A percentile compares a stretch with the other conserved stretches of the same genome.
These are phyloP conservation scores for Cochlearius cochlearius DNA, from an alignment of 2,113 vertebrate species.

Conservation along the genomic window DNA sequence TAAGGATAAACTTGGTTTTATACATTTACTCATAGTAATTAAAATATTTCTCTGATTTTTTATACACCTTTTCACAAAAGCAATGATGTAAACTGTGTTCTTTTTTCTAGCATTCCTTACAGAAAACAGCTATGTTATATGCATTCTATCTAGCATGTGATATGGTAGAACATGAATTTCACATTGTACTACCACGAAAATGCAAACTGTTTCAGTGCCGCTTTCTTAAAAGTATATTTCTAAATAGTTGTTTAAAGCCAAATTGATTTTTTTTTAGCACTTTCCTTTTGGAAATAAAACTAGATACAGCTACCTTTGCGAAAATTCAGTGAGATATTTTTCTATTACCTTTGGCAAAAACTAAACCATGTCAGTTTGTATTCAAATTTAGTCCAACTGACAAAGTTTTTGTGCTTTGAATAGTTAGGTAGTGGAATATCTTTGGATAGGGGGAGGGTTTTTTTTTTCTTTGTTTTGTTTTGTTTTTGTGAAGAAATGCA, in stretches of 20 bases:
- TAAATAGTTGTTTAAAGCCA: not conserved
- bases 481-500: not conserved
- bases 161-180: not conserved
- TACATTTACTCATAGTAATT: not conserved
- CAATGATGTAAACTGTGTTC: rapidly evolving
- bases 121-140: not conserved
- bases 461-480: not conserved
- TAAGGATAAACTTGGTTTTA: not conserved
- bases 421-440: not conserved
- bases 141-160: not conserved
- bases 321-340: not conserved
- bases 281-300: not conserved
- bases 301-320: not conserved
- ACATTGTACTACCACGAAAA: not conserved
- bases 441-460: rapidly evolving
- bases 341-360: not conserved
- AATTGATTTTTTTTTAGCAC: not conserved
- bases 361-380: not conserved
- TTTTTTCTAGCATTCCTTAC: not conserved
- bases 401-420: not conserved
- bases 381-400: not conserved
- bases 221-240: not conserved
- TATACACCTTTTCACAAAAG: not conserved
- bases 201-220: not conserved
- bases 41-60: not conserved